Base-by-base conservation (phyloP, 2,888 invertebrate species). In the Tholera decimalis region DNA sequence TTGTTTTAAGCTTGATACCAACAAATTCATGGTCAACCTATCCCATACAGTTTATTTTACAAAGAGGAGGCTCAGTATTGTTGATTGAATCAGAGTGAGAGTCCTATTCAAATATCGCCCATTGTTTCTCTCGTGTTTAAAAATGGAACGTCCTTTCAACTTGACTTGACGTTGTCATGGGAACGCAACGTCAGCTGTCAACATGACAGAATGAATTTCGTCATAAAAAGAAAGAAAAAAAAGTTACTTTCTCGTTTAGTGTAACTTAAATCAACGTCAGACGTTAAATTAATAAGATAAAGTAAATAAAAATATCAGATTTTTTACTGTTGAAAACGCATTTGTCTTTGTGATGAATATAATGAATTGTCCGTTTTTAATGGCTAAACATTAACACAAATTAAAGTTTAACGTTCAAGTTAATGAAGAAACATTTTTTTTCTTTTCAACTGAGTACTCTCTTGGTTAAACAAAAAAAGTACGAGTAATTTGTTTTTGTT, bases 71-170 rank as follows among this genome's bases (percentile, higher is more conserved):
- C 81, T 79, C 83, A 77, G 86, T 83, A 89, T 92, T 92, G 92
- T 93, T 88, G 89, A 92, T 91, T 90, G 87, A 91, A 92, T 91
- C 83, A 80, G 79, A 89, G 88, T 85, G 86, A 88, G 88, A 88
- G 86, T 85, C 84, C 91, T 89, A 93, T 93, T 92, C 92, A 92
- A 91, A 90, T 79, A 87, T 63, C 75, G 74, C 85, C 82, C 82
- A 92, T 93, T 93, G 93, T 93, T 92, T 92, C 88, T 73, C 69
- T 75, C 70, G 83, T 83, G 83, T 88, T 91, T 89, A 88, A 91
- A 90, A 90, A 89, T 87, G 85, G 84, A 88, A 87, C 89, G 79
- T 89, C 85, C 87, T 91, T 89, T 91, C 86, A 85, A 87, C 54
- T 73, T 71, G 64, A 57, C 65, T 73, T 73, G 75, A 64, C 74